These are phyloP conservation scores for Regulus satrapa DNA, from an alignment of 2,113 vertebrate genomes.

Conservation along the genomic window DNA sequence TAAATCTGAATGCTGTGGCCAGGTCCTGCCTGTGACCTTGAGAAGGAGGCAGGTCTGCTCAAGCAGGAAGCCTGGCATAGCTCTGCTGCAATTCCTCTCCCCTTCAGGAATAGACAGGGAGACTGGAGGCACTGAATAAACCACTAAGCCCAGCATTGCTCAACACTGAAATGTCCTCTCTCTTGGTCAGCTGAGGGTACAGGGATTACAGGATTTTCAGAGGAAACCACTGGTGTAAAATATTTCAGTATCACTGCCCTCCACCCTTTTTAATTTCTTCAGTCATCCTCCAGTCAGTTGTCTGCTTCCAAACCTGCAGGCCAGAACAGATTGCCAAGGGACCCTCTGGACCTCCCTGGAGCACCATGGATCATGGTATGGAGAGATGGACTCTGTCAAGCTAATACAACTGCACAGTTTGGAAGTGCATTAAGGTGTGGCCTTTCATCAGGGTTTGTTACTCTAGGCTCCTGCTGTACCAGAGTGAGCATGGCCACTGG, in stretches of 20 bases:
- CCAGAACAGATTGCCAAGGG: background rate
- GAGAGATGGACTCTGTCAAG: background rate
- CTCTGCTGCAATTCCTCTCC: background rate
- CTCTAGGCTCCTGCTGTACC: background rate
- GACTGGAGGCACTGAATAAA: background rate
- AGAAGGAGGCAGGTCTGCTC: background rate
- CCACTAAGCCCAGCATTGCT: background rate
- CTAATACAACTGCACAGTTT: fast-evolving
- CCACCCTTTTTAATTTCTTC: background rate
- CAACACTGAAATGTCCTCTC: background rate
- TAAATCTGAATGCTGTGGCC: background rate
- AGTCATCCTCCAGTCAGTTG: background rate
- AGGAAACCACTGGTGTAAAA: background rate
- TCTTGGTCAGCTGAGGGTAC: background rate
- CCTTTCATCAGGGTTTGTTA: background rate
- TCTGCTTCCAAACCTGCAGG: background rate
- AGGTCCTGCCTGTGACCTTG: background rate
- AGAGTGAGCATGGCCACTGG: fast-evolving
- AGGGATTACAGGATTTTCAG: background rate
- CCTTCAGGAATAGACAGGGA: background rate
- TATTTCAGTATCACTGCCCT: background rate
- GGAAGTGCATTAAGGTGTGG: background rate
- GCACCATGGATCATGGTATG: fast-evolving
- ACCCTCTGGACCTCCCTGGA: background rate
- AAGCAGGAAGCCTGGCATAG: background rate